Base-by-base conservation (phyloP, 2,888 invertebrate species). In the Drosophila ustulata region DNA sequence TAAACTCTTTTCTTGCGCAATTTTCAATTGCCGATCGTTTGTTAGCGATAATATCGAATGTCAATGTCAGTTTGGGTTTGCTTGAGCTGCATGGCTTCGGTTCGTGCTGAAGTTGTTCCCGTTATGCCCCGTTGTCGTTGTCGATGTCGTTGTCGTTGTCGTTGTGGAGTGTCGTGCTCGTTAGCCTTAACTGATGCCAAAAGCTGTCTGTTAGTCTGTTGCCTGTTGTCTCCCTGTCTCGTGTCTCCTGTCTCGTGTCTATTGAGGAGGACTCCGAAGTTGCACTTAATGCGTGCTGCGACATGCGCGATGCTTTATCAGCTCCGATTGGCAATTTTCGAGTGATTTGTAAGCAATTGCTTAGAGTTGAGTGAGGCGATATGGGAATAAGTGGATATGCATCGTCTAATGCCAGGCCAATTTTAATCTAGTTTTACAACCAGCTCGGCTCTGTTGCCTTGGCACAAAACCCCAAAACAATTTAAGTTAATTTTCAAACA, bases 21-120 rank as follows among this genome's bases (percentile, higher is more conserved):
- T 79, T 75, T 88, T 88, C 84, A 89, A 89, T 85, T 89, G 88
- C 61, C 69, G 89, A 87, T 81, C 79, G 88, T 67, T 87, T 73
- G 87, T 61, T 68, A 26, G 51, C 65, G 85, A 85, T 85, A 87
- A 75, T 85, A 85, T 85, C 77, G 77, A 85, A 85, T 85, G 85
- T 85, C 85, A 85, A 87, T 85, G 85, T 80, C 84, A 86, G 62
- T 70, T 67, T 57, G 68, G 55, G 62, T 68, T 66, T 58, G 63
- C 52, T 50, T 79, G 65, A 37, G 63, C 63, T 71, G 63, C 76
- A 57, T n/a, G n/a, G 58, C 57, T 13, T 45, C 41, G 52, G 28
- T 52, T 46, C 67, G 56, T 47, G 59, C 32, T 13, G 47, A 71
- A 79, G 70, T 71, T 78, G 70, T 74, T 61, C 58, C 43, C 50